A percentile compares a stretch with the other conserved stretches of the same genome.
These are phyloP conservation scores for Prosapia bicincta DNA, from an alignment of 2,888 invertebrate genomes.

Conservation along the genomic window DNA sequence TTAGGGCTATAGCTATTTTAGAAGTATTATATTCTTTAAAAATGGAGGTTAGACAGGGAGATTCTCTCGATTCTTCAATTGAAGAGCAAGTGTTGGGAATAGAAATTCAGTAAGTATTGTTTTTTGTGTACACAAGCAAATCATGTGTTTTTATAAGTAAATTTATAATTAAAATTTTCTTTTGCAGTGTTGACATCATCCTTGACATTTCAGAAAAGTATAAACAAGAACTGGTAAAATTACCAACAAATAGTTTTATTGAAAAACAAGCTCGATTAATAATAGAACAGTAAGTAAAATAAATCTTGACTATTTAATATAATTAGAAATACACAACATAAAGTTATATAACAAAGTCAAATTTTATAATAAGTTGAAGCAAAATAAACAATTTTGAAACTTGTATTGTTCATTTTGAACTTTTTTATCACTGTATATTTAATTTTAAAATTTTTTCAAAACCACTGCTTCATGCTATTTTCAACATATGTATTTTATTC, in stretches of 20 bases:
- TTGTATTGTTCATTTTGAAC: too few relatives aligned
- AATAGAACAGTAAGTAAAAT: background rate
- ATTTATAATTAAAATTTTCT: background rate
- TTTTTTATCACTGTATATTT: too few relatives aligned
- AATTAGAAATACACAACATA: too few relatives aligned
- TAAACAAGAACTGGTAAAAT: background rate
- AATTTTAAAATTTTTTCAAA: too few relatives aligned
- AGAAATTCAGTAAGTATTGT: background rate
- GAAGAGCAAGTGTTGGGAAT: background rate
- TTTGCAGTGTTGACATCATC: background rate
- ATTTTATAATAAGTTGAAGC: too few relatives aligned
- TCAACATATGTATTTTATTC: too few relatives aligned
- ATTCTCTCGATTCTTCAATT: background rate
- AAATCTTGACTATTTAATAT: too few relatives aligned
- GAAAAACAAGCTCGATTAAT: background rate
- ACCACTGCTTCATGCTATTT: too few relatives aligned
- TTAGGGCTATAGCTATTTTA: background rate
- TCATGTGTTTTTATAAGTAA: too few relatives aligned
- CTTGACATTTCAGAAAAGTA: background rate
- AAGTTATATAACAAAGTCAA: too few relatives aligned
- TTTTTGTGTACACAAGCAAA: too few relatives aligned
- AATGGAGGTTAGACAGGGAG: background rate
- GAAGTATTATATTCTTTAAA: background rate
- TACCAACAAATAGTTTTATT: background rate
- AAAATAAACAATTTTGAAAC: too few relatives aligned